Percentiles rank a stretch among this genome's conserved stretches.
These are phyloP conservation scores for Amiota minor DNA, from an alignment of 2,888 invertebrate species.

Conservation along the genomic window DNA sequence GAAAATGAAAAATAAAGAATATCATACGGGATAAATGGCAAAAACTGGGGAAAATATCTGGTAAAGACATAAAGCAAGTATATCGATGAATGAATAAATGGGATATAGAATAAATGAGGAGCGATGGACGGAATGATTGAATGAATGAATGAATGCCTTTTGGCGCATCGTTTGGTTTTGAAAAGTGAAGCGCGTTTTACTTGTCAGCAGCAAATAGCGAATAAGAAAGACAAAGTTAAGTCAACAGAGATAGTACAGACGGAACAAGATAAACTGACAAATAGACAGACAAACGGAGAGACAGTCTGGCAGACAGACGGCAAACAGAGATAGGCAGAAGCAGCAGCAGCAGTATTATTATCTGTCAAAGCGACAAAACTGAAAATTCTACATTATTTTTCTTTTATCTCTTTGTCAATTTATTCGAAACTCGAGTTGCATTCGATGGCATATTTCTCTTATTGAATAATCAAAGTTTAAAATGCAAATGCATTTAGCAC, in stretches of 20 bases:
- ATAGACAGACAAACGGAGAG: background rate
- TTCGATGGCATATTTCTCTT: no score
- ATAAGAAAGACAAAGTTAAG: background rate
- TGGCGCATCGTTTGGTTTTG: no score
- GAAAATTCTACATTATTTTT: background rate
- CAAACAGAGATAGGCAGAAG: background rate
- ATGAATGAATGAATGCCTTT: background rate
- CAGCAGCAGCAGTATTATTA: background rate
- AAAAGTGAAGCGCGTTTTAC: no score
- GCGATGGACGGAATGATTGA: background rate
- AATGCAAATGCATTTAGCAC: no score
- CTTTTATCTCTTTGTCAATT: no score
- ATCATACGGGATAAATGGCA: background rate
- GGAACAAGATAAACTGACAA: conserved; percentile 4
- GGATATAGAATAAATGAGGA: background rate
- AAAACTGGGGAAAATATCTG: background rate
- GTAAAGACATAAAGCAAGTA: background rate
- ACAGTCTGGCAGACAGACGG: background rate
- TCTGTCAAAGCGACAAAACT: conserved; percentile 2
- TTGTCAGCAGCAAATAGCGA: background rate
- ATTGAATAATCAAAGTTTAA: no score
- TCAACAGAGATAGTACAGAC: background rate
- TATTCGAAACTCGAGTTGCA: no score
- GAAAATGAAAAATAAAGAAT: background rate
- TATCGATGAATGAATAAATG: background rate